A percentile compares a stretch with the other conserved stretches of the same genome.
Evolutionary conservation across 2,797 vertebrate genomes (phyloP).

Genomic region (Hoplostethus mediterraneus): DNA sequence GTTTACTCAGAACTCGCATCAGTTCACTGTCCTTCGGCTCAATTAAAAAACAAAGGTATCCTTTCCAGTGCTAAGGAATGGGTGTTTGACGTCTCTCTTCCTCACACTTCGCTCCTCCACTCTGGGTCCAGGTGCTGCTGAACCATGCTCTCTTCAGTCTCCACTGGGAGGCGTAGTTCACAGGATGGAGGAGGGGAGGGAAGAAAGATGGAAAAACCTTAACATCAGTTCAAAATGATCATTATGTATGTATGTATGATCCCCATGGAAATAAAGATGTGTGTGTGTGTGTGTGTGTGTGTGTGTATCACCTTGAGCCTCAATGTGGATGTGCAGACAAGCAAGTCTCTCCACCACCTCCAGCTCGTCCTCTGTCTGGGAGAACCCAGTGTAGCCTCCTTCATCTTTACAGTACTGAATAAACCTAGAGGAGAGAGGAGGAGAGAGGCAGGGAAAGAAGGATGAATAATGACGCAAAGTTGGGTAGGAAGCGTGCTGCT

Average conservation of each 20-base stretch:
- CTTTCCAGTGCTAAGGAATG: not conserved
- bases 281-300: not conserved
- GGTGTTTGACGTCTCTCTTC: not conserved
- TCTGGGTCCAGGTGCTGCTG: constrained; percentile 67
- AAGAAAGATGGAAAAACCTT: not conserved
- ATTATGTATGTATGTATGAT: not conserved
- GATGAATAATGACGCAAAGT: not conserved
- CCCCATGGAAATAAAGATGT: not conserved
- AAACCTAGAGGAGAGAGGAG: constrained; percentile 66
- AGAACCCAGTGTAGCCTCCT: constrained; percentile 66
- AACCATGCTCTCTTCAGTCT: constrained; percentile 62
- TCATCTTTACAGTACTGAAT: constrained; percentile 77
- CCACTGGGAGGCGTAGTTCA: constrained; percentile 32
- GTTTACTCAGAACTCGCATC: not conserved
- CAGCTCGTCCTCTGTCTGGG: constrained; percentile 29
- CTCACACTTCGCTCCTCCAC: constrained; percentile 74
- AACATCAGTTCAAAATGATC: not conserved
- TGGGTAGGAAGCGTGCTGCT: not conserved
- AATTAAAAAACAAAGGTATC: not conserved
- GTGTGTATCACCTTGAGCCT: constrained; percentile 27
- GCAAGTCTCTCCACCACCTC: constrained; percentile 1
- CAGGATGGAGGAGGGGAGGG: not conserved
- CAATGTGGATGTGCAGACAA: constrained; percentile 31
- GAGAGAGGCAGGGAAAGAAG: not conserved
- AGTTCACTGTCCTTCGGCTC: not conserved